Conservation (phyloP, 2,113 vertebrate genomes). For the Spea bombifrons region DNA sequence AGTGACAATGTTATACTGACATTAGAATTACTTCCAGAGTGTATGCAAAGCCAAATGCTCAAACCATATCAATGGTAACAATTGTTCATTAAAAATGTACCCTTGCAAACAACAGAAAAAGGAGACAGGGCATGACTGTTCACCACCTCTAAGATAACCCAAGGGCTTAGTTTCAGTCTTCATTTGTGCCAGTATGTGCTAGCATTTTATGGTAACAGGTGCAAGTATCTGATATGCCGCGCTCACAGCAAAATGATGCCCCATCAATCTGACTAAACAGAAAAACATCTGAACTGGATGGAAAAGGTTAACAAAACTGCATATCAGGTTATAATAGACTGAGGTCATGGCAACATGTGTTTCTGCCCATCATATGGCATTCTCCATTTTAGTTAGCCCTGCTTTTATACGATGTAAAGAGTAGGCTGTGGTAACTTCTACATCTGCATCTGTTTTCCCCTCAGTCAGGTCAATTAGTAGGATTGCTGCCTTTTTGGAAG, state of each 20-base stretch:
- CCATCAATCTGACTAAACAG: conserved; percentile 46
- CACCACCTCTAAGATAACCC: conserved; percentile 3
- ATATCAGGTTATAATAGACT: conserved; percentile 32
- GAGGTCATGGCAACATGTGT: conserved; percentile 39
- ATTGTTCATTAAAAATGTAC: not conserved
- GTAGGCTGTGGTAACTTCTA: too few species aligned
- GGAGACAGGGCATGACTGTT: not conserved
- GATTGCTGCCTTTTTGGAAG: too few species aligned
- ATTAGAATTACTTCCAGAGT: not conserved
- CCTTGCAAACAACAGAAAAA: not conserved
- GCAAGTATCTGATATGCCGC: conserved; percentile 40
- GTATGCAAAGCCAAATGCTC: too few species aligned
- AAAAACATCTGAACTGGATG: conserved; percentile 44
- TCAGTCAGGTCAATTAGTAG: too few species aligned
- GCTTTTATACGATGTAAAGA: too few species aligned
- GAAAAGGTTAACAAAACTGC: conserved; percentile 47
- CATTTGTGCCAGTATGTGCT: conserved; percentile 34
- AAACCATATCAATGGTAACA: too few species aligned
- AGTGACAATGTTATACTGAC: not conserved
- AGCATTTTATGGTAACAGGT: conserved; percentile 42
- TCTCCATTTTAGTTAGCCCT: not conserved
- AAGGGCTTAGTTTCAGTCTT: conserved; percentile 20
- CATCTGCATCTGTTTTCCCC: too few species aligned
- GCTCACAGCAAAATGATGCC: conserved; percentile 35
- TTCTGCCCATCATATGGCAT: conserved; percentile 22